Evolutionary conservation across 2,797 vertebrate genomes (phyloP).

Genomic region (Muscicapa striata): DNA sequence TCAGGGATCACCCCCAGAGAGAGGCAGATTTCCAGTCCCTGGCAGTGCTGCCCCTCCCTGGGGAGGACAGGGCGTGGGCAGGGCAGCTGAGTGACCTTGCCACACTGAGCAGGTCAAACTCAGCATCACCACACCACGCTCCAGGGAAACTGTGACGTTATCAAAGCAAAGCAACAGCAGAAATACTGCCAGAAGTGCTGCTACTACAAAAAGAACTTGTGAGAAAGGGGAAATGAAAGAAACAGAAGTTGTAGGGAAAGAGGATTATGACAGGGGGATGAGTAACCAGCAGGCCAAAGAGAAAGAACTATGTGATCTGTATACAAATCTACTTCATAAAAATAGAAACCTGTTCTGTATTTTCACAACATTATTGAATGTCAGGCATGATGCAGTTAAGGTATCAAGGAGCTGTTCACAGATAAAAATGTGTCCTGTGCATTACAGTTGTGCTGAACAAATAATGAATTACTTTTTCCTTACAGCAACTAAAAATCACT

Average conservation of each 20-base stretch:
- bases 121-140: not conserved
- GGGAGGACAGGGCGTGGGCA: not conserved
- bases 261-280: not conserved
- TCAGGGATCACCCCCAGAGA: slow-evolving; percentile 18
- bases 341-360: not conserved
- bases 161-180: slow-evolving; percentile 1
- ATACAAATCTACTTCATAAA: not conserved
- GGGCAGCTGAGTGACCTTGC: slow-evolving; percentile 28
- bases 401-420: not conserved
- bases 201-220: not conserved
- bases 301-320: not conserved
- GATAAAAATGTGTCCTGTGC: not conserved
- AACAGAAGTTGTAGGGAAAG: not conserved
- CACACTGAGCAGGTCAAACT: not conserved
- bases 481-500: not conserved
- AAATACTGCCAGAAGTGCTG: not conserved
- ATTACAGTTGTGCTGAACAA: not conserved
- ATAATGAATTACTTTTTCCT: not conserved
- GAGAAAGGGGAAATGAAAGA: not conserved
- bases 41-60: not conserved
- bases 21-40: slow-evolving; percentile 14
- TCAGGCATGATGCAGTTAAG: not conserved
- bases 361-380: not conserved
- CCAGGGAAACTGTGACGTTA: not conserved
- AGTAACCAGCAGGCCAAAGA: not conserved